Base-by-base conservation (phyloP, 2,113 vertebrate species). In the Leucosticte australis region DNA sequence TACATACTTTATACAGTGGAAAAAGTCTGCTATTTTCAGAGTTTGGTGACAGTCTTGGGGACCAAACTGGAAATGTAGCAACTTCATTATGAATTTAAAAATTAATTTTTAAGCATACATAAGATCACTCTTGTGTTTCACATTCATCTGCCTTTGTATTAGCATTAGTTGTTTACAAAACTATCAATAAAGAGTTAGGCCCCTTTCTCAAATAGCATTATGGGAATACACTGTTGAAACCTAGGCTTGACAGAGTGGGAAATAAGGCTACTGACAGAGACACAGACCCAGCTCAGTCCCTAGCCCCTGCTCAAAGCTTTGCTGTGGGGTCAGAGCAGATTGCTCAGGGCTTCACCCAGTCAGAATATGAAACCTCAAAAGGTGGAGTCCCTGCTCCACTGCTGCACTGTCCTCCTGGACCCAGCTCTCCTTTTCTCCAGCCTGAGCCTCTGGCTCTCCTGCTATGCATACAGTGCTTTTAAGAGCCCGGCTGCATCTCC, bases 381-480 rank as follows among this genome's bases (percentile, higher is more conserved):
- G 24, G 4, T 22, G 50, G 21, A 57, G 44, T 33, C 9, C 13
- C 9, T 64, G 39, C 12, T 8, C 21, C 12, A 8, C 7, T 3
- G 2, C 26, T 55, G 49, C 8, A 3, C 7, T 56, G 8, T 33
- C 33, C 33, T 55, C 16, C 2, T 8, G 23, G 31, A 4, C 60
- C 44, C 60, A 52, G 69, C 62, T 81, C 41, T 79, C 49, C 50
- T n/a, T 16, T 7, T 21, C 30, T 77, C 33, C 49, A 91, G 42
- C 6, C 52, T 15, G 13, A 89, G 71, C 30, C 7, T 62, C 37
- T 35, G 0, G 0, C 11, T 1, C 13, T 64, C 11, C 62, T 10
- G 5, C 17, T 26, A 0, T 33, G 17, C 21, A 4, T 0, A 0
- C 16, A 7, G 7, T 0, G 1, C 33, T 56, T 13, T 31, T 57